phyloP scores from a whole-genome alignment of 2,113 vertebrate genomes.

The Prietella phreatophila region DNA sequence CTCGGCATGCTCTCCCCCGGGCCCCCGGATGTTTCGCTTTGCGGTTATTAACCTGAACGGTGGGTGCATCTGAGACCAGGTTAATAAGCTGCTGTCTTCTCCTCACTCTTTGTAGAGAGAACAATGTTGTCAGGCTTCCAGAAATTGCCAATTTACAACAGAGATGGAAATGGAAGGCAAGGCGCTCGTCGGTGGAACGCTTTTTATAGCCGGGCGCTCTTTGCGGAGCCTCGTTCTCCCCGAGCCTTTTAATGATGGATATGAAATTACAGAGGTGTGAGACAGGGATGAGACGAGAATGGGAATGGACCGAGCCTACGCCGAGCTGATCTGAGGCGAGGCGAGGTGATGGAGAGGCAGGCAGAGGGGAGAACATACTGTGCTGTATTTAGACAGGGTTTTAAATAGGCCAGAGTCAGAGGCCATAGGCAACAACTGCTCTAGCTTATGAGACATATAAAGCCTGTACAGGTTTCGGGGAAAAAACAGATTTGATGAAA shows the following conservation, averaged over 20 bases:
- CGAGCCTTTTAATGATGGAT: constrained; percentile 56
- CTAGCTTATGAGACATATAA: neutral
- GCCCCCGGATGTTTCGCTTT: constrained; percentile 50
- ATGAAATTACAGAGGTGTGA: constrained; percentile 54
- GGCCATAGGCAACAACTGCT: constrained; percentile 10
- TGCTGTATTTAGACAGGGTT: constrained; percentile 42
- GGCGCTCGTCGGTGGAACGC: constrained; percentile 48
- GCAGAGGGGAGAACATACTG: constrained; percentile 10
- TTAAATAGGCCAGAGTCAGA: constrained; percentile 41
- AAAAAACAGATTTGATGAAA: constrained; percentile 8
- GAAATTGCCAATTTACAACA: constrained; percentile 59
- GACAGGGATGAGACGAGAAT: constrained; percentile 50
- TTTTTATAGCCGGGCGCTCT: constrained; percentile 51
- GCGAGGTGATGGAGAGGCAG: neutral
- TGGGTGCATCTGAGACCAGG: constrained; percentile 51
- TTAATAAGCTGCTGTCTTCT: constrained; percentile 59
- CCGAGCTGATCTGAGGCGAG: constrained; percentile 2
- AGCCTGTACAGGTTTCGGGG: neutral
- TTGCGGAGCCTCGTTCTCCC: constrained; percentile 42
- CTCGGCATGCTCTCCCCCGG: constrained; percentile 40
- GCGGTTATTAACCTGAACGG: constrained; percentile 56
- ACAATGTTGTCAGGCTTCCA: constrained; percentile 57
- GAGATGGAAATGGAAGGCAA: constrained; percentile 58
- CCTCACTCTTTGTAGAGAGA: constrained; percentile 54
- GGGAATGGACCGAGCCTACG: constrained; percentile 39